A percentile compares a stretch with the other conserved stretches of the same genome.
Conservation (phyloP, 2,113 vertebrate species). For the Electrona antarctica region DNA sequence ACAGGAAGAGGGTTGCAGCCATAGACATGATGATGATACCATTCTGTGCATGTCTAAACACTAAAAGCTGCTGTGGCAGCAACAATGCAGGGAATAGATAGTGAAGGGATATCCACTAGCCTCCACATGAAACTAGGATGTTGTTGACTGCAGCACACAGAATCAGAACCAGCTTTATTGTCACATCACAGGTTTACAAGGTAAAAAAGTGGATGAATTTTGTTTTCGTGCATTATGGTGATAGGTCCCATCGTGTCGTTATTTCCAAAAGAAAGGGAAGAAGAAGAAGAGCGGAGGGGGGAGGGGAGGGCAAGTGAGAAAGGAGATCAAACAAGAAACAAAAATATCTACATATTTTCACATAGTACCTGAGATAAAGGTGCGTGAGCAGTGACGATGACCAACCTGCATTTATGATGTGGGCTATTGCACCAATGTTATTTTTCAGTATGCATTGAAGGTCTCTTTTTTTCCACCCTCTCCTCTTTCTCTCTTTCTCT, state of each 20-base stretch:
- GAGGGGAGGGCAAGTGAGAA: too few relatives aligned
- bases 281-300: too few relatives aligned
- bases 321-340: too few relatives aligned
- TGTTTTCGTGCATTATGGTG: too few relatives aligned
- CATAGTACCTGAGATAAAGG: too few relatives aligned
- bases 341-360: too few relatives aligned
- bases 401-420: conserved; percentile 50
- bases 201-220: too few relatives aligned
- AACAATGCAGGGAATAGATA: conserved; percentile 15
- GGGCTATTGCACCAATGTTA: conserved; percentile 51
- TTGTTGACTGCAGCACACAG: conserved; percentile 49
- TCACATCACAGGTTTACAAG: too few relatives aligned
- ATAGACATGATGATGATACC: conserved; percentile 70
- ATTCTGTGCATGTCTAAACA: conserved; percentile 65
- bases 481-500: conserved; percentile 25
- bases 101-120: conserved; percentile 33
- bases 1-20: conserved; percentile 66
- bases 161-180: too few relatives aligned
- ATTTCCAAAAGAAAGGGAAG: too few relatives aligned
- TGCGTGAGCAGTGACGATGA: too few relatives aligned
- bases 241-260: too few relatives aligned
- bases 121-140: conserved; percentile 33
- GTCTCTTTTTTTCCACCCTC: conserved; percentile 21
- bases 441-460: conserved; percentile 53
- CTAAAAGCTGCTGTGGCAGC: conserved; percentile 58